A percentile compares a stretch with the other conserved stretches of the same genome.
These are phyloP conservation scores for Chaetura pelagica DNA, from an alignment of 2,113 vertebrate genomes.

Conservation along the genomic window DNA sequence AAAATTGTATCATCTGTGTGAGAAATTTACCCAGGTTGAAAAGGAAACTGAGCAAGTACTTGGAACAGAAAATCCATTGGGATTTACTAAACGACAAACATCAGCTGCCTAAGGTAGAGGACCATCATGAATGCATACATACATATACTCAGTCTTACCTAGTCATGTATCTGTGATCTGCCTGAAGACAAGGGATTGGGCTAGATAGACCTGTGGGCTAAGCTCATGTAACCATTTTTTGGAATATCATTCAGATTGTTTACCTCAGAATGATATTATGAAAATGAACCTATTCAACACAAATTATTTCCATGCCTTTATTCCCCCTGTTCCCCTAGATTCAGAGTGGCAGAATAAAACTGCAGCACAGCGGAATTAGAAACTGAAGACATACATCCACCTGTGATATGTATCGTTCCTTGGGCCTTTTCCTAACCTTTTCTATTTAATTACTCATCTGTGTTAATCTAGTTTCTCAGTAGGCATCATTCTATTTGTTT, in stretches of 20 bases:
- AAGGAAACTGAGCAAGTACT: neutral
- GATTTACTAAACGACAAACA: neutral
- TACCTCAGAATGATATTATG: neutral
- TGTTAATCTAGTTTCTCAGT: neutral
- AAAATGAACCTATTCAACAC: neutral
- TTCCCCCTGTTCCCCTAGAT: neutral
- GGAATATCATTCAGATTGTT: neutral
- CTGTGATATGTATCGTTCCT: neutral
- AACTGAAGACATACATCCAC: neutral
- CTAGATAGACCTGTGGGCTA: neutral
- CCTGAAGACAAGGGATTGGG: neutral
- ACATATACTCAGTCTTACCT: neutral
- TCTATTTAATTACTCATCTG: neutral
- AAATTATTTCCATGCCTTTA: neutral
- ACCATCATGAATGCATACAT: neutral
- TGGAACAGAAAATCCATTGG: neutral
- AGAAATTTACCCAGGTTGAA: neutral
- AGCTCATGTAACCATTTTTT: neutral
- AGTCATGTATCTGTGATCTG: neutral
- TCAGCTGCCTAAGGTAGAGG: neutral
- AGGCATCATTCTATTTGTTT: neutral
- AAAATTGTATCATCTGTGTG: neutral
- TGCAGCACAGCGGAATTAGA: neutral
- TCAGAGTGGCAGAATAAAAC: neutral
- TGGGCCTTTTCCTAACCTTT: neutral